Conservation (phyloP, 1,140 invertebrate genomes). For the Berghia stephanieae region DNA sequence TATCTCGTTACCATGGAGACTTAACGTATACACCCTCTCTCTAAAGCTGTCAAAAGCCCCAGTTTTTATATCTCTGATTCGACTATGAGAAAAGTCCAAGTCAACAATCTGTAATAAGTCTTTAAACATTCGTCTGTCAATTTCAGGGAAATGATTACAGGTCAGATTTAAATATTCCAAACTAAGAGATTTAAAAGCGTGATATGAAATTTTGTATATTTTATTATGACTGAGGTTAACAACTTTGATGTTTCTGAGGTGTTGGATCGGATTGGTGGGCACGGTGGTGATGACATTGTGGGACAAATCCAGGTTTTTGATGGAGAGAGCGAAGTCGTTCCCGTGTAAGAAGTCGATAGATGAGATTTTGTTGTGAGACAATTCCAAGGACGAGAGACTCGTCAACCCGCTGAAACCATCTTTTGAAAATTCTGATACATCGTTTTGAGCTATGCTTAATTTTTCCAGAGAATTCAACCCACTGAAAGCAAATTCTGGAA, state of each 20-base stretch:
- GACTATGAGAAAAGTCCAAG: slow-evolving; percentile 40
- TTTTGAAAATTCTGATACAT: slow-evolving; percentile 30
- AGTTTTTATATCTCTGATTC: slow-evolving; percentile 35
- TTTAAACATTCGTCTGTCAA: slow-evolving; percentile 39
- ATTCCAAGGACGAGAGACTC: slow-evolving; percentile 30
- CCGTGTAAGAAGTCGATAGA: slow-evolving; percentile 27
- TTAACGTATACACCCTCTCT: slow-evolving; percentile 37
- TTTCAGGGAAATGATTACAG: slow-evolving; percentile 34
- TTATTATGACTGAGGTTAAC: slow-evolving; percentile 39
- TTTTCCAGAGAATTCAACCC: slow-evolving; percentile 22
- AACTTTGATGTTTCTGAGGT: slow-evolving; percentile 29
- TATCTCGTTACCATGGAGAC: slow-evolving; percentile 37
- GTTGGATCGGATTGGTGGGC: slow-evolving; percentile 34
- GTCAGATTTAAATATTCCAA: slow-evolving; percentile 38
- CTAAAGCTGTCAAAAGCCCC: slow-evolving; percentile 45
- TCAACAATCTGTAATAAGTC: slow-evolving; percentile 28
- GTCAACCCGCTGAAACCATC: slow-evolving; percentile 34
- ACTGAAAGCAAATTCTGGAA: slow-evolving; percentile 31
- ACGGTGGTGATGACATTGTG: slow-evolving; percentile 36
- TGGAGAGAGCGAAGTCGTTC: slow-evolving; percentile 24
- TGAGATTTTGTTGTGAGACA: slow-evolving; percentile 37
- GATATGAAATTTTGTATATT: slow-evolving; percentile 30
- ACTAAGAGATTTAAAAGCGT: slow-evolving; percentile 35
- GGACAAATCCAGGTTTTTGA: slow-evolving; percentile 34
- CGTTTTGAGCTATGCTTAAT: slow-evolving; percentile 32